Conservation (phyloP, 2,888 invertebrate genomes). For the Criorhina ranunculi region DNA sequence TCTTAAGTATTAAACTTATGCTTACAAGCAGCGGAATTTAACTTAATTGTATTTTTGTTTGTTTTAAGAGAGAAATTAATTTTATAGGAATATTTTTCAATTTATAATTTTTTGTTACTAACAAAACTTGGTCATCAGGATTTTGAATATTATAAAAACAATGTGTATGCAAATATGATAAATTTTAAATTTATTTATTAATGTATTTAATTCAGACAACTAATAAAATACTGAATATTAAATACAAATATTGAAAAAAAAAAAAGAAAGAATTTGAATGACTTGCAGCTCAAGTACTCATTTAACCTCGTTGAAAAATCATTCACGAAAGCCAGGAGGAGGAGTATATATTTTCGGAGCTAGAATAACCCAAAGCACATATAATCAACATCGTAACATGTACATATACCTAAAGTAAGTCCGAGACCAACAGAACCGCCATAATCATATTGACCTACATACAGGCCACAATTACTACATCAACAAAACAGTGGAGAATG, state of each 20-base stretch:
- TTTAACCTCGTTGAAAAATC: no score
- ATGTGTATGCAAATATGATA: slow-evolving; percentile 50
- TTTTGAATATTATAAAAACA: slow-evolving; percentile 19
- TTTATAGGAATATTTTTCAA: slow-evolving; percentile 14
- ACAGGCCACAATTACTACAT: no score
- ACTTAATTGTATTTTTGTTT: slow-evolving; percentile 41
- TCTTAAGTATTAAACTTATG: slow-evolving; percentile 33
- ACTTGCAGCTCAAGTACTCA: background rate
- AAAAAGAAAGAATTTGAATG: no score
- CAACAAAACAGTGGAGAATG: no score
- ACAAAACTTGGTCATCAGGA: slow-evolving; percentile 44
- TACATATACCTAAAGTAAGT: no score
- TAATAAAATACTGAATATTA: slow-evolving; percentile 59
- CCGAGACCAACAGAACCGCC: no score
- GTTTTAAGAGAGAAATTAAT: slow-evolving; percentile 29
- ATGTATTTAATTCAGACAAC: slow-evolving; percentile 63
- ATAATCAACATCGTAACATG: no score
- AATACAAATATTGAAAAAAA: slow-evolving; percentile 47
- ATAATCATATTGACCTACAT: no score
- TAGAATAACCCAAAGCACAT: no score
- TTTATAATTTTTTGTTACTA: slow-evolving; percentile 43
- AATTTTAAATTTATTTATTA: slow-evolving; percentile 64
- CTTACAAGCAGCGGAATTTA: slow-evolving; percentile 32
- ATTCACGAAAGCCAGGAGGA: no score
- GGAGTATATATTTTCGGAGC: no score